These are phyloP conservation scores for Bos javanicus DNA, from an alignment of 2,113 vertebrate species.

Conservation along the genomic window DNA sequence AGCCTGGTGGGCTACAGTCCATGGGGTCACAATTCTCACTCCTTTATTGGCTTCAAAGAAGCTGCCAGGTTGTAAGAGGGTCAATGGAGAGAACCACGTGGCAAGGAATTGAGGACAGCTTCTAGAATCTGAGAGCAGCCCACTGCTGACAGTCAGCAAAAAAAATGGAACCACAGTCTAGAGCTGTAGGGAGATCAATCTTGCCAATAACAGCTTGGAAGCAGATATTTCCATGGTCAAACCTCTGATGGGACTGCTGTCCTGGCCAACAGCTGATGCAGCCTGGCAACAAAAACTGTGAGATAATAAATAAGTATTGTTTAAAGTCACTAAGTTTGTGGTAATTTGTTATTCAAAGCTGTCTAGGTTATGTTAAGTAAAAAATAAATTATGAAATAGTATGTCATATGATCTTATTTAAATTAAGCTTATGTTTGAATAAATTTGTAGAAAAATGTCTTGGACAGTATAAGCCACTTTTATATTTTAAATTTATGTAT, in stretches of 20 bases:
- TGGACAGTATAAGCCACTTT: background rate
- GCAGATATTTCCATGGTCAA: background rate
- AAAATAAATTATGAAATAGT: background rate
- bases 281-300: background rate
- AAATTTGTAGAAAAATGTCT: background rate
- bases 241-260: background rate
- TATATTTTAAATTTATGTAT: background rate
- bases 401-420: background rate
- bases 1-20: background rate
- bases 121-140: background rate
- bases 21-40: background rate
- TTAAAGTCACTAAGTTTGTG: background rate
- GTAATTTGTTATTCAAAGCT: background rate
- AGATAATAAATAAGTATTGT: background rate
- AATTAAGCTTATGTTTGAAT: background rate
- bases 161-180: background rate
- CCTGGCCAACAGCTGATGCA: background rate
- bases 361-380: background rate
- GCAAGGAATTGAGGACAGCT: background rate
- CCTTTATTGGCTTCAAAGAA: background rate
- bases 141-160: background rate
- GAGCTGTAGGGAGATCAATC: background rate
- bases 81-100: background rate
- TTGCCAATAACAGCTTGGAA: background rate
- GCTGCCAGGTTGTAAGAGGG: background rate